A percentile compares a stretch with the other conserved stretches of the same genome.
These are phyloP conservation scores for Takifugu ocellatus DNA, from an alignment of 2,797 vertebrate species.

Conservation along the genomic window DNA sequence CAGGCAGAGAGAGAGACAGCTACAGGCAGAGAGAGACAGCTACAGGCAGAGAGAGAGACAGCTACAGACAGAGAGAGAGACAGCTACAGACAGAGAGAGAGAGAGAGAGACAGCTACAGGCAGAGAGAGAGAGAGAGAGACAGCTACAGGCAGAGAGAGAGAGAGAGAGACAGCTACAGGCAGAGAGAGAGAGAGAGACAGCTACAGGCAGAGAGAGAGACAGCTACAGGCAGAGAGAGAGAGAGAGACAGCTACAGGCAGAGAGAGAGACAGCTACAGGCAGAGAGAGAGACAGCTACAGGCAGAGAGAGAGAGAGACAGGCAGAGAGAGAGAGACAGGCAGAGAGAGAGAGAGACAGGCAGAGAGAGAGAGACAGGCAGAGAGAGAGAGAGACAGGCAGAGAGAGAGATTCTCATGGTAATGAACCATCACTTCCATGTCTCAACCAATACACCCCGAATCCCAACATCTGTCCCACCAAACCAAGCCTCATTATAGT, in stretches of 20 bases:
- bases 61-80: constrained; percentile 10
- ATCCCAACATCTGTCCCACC: constrained; percentile 69
- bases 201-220: constrained; percentile 10
- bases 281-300: constrained; percentile 24
- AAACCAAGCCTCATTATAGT: constrained; percentile 68
- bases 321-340: constrained; percentile 8
- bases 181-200: not conserved
- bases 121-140: constrained; percentile 23
- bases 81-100: constrained; percentile 16
- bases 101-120: constrained; percentile 43
- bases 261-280: constrained; percentile 52
- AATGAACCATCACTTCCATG: constrained; percentile 72
- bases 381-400: constrained; percentile 14
- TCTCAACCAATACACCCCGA: constrained; percentile 58
- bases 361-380: constrained; percentile 6
- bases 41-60: constrained; percentile 7
- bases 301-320: constrained; percentile 36
- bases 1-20: constrained; percentile 31
- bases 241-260: constrained; percentile 17
- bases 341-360: constrained; percentile 13
- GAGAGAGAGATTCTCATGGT: constrained; percentile 53
- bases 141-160: constrained; percentile 39
- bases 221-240: constrained; percentile 42
- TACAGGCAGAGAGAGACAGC: constrained; percentile 13
- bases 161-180: constrained; percentile 25